Evolutionary conservation across 1,140 invertebrate species (phyloP).

Genomic region (Rhagoletis pomonella): DNA sequence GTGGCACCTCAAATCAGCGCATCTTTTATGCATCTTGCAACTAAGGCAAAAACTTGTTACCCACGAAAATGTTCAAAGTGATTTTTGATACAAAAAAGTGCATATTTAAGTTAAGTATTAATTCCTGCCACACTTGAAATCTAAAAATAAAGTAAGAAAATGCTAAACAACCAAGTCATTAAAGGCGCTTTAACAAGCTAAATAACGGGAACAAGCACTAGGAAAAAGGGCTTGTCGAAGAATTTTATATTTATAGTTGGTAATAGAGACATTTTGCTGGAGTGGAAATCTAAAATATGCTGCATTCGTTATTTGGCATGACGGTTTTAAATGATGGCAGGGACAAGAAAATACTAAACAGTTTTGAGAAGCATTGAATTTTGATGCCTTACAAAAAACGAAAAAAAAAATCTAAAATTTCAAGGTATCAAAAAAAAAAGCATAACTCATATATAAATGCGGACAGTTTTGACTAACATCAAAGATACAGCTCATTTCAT

Average conservation of each 20-base stretch:
- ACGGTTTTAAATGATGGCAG: no score
- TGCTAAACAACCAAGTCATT: not conserved
- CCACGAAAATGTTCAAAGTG: not conserved
- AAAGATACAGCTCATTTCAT: no score
- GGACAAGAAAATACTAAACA: not conserved
- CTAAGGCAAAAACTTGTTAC: not conserved
- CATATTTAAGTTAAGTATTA: not conserved
- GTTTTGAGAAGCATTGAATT: not conserved
- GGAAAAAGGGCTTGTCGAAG: not conserved
- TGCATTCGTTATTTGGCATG: not conserved
- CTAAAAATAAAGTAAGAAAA: not conserved
- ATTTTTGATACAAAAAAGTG: not conserved
- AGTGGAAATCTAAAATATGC: not conserved
- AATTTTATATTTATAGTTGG: not conserved
- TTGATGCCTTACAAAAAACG: no score
- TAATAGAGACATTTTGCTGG: not conserved
- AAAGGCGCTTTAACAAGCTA: not conserved
- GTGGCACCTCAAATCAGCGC: conserved; percentile 12
- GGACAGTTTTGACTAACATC: no score
- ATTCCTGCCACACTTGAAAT: not conserved
- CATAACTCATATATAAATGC: no score
- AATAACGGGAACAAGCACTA: not conserved
- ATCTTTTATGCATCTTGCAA: not conserved
- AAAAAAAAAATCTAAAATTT: no score
- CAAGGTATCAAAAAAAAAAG: no score